Evolutionary conservation across 2,888 invertebrate genomes (phyloP).

Genomic region (Siphlonurus alternatus): DNA sequence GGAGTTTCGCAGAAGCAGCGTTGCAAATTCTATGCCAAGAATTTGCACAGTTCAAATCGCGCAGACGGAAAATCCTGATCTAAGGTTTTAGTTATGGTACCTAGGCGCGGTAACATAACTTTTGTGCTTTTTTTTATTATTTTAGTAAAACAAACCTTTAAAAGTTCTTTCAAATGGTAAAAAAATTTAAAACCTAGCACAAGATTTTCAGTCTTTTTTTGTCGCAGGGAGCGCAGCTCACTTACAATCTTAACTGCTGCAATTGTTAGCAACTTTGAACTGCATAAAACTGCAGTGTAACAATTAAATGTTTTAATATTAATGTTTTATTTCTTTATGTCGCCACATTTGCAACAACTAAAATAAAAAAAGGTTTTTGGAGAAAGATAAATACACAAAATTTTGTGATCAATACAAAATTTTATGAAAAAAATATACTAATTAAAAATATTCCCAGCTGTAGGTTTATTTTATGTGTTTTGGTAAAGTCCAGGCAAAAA

Average conservation of each 20-base stretch:
- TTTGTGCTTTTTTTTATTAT: background rate
- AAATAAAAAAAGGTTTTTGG: background rate
- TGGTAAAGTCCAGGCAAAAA: background rate
- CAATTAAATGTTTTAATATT: background rate
- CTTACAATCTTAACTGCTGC: slow-evolving; percentile 5
- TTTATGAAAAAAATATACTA: too few species aligned
- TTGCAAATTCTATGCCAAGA: background rate
- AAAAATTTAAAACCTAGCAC: background rate
- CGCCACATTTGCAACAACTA: background rate
- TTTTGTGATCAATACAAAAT: background rate
- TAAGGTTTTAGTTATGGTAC: background rate
- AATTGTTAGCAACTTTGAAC: background rate
- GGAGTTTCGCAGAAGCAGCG: background rate
- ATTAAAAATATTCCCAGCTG: background rate
- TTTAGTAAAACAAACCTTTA: too few species aligned
- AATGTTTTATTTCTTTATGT: background rate
- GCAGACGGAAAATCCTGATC: background rate
- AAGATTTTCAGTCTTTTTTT: background rate
- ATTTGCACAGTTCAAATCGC: background rate
- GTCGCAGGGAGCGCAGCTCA: slow-evolving; percentile 1
- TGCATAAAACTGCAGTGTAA: slow-evolving; percentile 1
- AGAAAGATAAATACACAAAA: background rate
- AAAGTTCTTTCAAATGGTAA: too few species aligned
- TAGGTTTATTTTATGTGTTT: background rate
- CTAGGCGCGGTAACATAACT: background rate